phyloP scores from a whole-genome alignment of 2,888 invertebrate species.

The Pollenia labialis region DNA sequence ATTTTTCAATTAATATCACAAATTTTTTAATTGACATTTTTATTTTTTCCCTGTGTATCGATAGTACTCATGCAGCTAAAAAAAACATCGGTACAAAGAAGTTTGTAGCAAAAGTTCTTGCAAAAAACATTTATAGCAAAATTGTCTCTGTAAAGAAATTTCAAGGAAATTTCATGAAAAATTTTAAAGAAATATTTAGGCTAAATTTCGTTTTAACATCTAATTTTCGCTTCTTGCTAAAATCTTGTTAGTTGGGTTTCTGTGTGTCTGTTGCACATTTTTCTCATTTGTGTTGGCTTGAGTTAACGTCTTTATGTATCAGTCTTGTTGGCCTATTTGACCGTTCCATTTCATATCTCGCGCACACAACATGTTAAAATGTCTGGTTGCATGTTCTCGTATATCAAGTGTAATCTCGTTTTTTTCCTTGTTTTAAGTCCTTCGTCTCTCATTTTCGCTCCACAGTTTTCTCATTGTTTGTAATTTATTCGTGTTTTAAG shows the following conservation, averaged over 20 bases:
- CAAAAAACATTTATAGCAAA: no score
- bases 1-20: no score
- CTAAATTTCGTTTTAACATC: no score
- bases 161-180: no score
- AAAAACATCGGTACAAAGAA: no score
- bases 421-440: not conserved
- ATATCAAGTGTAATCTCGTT: conserved; percentile 35
- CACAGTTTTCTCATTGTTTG: conserved; percentile 19
- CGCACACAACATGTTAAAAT: conserved; percentile 19
- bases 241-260: not conserved
- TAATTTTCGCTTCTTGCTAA: not conserved
- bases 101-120: no score
- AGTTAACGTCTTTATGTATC: not conserved
- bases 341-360: conserved; percentile 66
- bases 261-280: not conserved
- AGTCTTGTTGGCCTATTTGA: conserved; percentile 57
- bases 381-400: conserved; percentile 35
- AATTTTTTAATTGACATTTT: no score
- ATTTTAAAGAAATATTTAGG: no score
- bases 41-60: no score
- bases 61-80: no score
- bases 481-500: conserved; percentile 41
- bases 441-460: not conserved
- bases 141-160: no score
- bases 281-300: not conserved